These are phyloP conservation scores for Crambe crambe DNA, from an alignment of 37 sponge, comb jelly and placozoan genomes.

Conservation along the genomic window DNA sequence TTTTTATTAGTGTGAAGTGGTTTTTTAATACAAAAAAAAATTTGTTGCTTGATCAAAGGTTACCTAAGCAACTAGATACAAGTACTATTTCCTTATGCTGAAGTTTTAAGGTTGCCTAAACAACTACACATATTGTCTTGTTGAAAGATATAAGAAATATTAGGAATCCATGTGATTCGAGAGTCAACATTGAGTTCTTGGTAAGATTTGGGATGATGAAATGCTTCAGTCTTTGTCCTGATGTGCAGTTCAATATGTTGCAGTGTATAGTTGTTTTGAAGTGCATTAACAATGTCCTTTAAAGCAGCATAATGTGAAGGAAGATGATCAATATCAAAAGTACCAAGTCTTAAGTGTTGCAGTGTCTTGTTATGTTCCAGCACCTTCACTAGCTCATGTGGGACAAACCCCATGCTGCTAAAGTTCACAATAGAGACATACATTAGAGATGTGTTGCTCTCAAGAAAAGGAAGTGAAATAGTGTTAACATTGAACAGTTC, in stretches of 20 bases:
- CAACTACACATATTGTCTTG: too few species aligned
- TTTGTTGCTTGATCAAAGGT: too few species aligned
- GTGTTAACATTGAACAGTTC: neutral
- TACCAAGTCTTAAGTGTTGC: neutral
- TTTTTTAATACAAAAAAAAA: too few species aligned
- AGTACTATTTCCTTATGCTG: too few species aligned
- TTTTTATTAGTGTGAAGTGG: too few species aligned
- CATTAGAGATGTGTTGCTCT: neutral
- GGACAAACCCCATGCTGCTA: too few species aligned
- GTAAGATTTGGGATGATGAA: too few species aligned
- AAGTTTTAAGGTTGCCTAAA: too few species aligned
- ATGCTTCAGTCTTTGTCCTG: too few species aligned
- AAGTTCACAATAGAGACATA: too few species aligned
- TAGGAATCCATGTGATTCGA: neutral
- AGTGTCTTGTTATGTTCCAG: slow-evolving; percentile 11
- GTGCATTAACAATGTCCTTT: neutral
- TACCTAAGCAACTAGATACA: too few species aligned
- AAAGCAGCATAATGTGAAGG: neutral
- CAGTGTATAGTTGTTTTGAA: neutral
- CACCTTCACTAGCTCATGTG: neutral
- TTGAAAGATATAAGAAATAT: too few species aligned
- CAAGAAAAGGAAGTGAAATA: neutral
- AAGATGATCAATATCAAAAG: neutral
- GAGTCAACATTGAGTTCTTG: neutral
- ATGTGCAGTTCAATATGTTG: neutral